Evolutionary conservation across 1,140 invertebrate genomes (phyloP), one percentile per base, ranked within the genome.

Genomic region (Ceratina japonica): DNA sequence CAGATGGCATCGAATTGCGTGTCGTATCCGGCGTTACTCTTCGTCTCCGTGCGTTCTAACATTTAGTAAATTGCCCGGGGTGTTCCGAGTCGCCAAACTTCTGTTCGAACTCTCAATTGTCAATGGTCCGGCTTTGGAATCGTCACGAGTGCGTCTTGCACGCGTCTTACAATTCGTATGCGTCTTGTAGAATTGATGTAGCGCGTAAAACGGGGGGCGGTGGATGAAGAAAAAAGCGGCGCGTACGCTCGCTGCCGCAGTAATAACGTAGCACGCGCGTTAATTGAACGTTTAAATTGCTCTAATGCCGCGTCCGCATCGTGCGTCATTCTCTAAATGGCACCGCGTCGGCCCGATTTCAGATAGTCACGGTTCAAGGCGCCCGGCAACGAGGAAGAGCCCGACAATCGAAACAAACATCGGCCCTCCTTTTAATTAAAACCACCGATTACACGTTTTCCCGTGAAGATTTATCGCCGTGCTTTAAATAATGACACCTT

Each of bases 1-100:
- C 83, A 84, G 83, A 84, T 84, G 83, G 83, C 73, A 58, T 8
- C 56, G 63, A 56, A 68, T 80, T 73, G 76, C 76, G 72, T 80
- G 82, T 20, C 13, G 58, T 80, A 80, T 83, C 82, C 76, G 81
- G 63, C 61, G 7, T 8, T 22, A 18, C 24, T 54, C 52, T 69
- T 13, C 22, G 49, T 54, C 24, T 54, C n/a, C 20, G 22, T 31
- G 51, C 51, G 49, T 49, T 69, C 54, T 69, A 54, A 18, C 66
- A 54, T 68, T 68, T 66, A 51, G 20, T 24, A 31, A 69, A 20
- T 54, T 54, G 18, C 10, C 3, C 0, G 16, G n/a, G 4, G 27
- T 31, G 27, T 31, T 31, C 27, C 2, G 49, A 52, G 49, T 24
- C 15, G 51, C 15, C 22, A 54, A 18, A 54, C 12, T 22, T 24